Evolutionary conservation across 1,140 invertebrate genomes (phyloP), one percentile per base, ranked within the genome.

Genomic region (Trachelipus rathkii): DNA sequence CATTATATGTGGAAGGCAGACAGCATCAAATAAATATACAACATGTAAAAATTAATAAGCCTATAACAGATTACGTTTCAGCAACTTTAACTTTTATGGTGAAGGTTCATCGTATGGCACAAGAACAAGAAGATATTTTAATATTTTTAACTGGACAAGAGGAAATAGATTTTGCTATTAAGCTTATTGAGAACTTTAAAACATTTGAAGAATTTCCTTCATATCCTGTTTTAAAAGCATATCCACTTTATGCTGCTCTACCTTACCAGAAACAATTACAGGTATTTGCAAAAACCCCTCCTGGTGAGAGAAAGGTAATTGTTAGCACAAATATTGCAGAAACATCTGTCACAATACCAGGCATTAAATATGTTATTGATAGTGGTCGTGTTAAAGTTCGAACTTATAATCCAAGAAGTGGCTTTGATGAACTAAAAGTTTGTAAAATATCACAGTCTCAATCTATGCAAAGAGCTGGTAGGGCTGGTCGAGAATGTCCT

Each of bases 91-190:
- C 93, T 53, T 95, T 95, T 0, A 89, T 97, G 74, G 95, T 98
- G 84, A 91, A 98, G 86, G 91, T 98, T 75, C 95, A 99, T 87
- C 89, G 90, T 77, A 89, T 91, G 83, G 88, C 91, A 77, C 93
- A 93, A 10, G 84, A 90, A 23, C 91, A 93, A 92, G 81, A 89
- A 82, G 95, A 97, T 84, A 93, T 99, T 83, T 87, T 99, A 46
- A 93, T 98, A n/a, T 99, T 99, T 87, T 87, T 99, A 69, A 99
- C 97, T 77, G 97, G 97, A 5, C 95, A 98, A 87, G 97, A 99
- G 85, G 97, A 99, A 89, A 99, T 99, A 81, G 96, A 99, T 87
- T 89, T 91, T 4, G 89, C 95, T 75, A 92, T 90, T 53, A 86
- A 89, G 75, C 91, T 90, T 83, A 92, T 95, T 1, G 88, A 89